Evolutionary conservation across 2,797 vertebrate species (phyloP).

Genomic region (Taeniopygia guttata): DNA sequence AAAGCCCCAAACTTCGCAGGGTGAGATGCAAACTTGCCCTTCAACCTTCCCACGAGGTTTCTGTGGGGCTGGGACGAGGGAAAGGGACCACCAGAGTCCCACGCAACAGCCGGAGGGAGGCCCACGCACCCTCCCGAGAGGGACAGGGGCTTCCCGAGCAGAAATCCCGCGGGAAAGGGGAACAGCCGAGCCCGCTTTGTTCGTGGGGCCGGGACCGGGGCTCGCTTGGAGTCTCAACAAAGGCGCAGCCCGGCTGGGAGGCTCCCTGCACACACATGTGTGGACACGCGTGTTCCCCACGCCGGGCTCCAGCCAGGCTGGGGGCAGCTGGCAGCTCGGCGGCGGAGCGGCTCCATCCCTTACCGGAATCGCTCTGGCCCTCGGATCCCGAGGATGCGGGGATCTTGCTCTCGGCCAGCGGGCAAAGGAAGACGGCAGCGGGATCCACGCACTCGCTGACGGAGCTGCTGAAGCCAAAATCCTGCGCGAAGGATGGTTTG

Average conservation of each 20-base stretch:
- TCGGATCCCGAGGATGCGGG: constrained; percentile 91
- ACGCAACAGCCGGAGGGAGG: too few relatives aligned
- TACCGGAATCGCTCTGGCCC: constrained; percentile 94
- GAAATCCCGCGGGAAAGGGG: neutral
- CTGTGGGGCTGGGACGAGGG: neutral
- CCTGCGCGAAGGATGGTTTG: constrained; percentile 38
- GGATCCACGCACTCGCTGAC: constrained; percentile 85
- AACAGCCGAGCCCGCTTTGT: constrained; percentile 4
- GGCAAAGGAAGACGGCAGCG: constrained; percentile 86
- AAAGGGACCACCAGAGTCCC: neutral
- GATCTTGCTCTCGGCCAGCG: constrained; percentile 80
- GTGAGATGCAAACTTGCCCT: neutral
- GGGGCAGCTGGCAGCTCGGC: neutral
- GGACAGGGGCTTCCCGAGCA: neutral
- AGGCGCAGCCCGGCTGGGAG: neutral
- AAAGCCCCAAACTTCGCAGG: neutral
- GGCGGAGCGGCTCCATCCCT: constrained; percentile 59
- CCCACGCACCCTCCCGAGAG: neutral
- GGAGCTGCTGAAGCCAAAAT: constrained; percentile 53
- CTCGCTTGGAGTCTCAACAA: neutral
- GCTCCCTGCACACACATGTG: neutral
- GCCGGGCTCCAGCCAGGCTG: neutral
- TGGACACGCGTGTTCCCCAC: neutral
- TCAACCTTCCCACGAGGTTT: neutral
- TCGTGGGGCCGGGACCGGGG: neutral